Base-by-base conservation (phyloP, 2,888 invertebrate species). In the Micoletzkya japonica region DNA sequence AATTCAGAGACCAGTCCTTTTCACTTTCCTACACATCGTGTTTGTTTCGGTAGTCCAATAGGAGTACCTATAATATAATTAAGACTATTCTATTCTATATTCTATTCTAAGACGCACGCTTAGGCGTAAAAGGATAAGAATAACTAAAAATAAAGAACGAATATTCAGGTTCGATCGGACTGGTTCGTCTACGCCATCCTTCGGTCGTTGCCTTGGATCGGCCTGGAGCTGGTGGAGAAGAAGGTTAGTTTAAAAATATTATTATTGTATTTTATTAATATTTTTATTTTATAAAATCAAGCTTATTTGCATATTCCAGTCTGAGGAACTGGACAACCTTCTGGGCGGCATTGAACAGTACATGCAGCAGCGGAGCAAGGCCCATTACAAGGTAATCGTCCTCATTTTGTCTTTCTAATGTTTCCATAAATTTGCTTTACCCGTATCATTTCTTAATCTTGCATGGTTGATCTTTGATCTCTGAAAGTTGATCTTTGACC, bases 191-290 rank as follows among this genome's bases (percentile, higher is more conserved):
- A 88, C 84, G 92, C 94, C 3, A 95, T 97, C 30, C 88, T 98
- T 20, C 93, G 94, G 36, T 72, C 80, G 56, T 73, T 85, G 56
- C 81, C 81, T 34, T 81, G 87, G 87, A 95, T 97, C 4, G 97
- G 96, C 0, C 89, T 93, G 77, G 96, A 96, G 86, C 88, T 98
- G 39, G 94, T 93, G 86, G 96, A 97, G 86, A 97, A 96, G 86
- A 95, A 95, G 83, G 58, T 57, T 14, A 24, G 1, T 1, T n/a
- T 26, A n/a, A n/a, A n/a, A n/a, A n/a, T n/a, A n/a, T n/a, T n/a
- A 20, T 10, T 20, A 44, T 44, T 44, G 10, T 14, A 14, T 44
- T 44, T 44, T 44, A 44, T 14, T 54, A 7, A 17, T 24, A 17
- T 26, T 10, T 54, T 54, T 10, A 26, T 24, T 10, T 54, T 7